Conservation (phyloP, 2,797 vertebrate species). For the Danio aesculapii region DNA sequence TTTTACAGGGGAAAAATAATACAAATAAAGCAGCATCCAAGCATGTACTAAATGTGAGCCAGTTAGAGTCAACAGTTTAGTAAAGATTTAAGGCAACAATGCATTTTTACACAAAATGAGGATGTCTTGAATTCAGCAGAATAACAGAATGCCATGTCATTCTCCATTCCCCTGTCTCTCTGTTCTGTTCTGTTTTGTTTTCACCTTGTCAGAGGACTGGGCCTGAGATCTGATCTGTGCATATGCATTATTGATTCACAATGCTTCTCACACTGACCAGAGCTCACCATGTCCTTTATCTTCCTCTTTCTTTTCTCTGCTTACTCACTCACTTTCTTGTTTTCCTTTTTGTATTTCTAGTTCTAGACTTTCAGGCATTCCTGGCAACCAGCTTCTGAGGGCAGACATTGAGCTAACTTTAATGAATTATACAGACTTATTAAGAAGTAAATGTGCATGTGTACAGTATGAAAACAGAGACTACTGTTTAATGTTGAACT, state of each 20-base stretch:
- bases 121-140: slow-evolving; percentile 20
- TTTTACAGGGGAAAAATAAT: too few species aligned
- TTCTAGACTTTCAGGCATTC: neutral
- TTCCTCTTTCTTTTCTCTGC: slow-evolving; percentile 17
- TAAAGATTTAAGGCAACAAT: neutral
- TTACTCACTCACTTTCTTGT: slow-evolving; percentile 21
- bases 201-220: slow-evolving; percentile 63
- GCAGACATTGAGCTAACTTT: slow-evolving; percentile 12
- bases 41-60: neutral
- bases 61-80: neutral
- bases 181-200: slow-evolving; percentile 44
- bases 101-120: neutral
- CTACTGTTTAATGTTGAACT: too few species aligned
- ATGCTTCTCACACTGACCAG: slow-evolving; percentile 36
- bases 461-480: slow-evolving; percentile 17
- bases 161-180: neutral
- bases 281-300: slow-evolving; percentile 9
- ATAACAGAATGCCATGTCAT: slow-evolving; percentile 4
- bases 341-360: slow-evolving; percentile 21
- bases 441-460: neutral
- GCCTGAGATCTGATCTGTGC: slow-evolving; percentile 61
- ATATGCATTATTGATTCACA: slow-evolving; percentile 64
- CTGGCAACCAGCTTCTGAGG: neutral
- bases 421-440: slow-evolving; percentile 23
- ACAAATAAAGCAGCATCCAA: neutral